Evolutionary conservation across 1,140 invertebrate genomes (phyloP).

Genomic region (Drosophila takahashii): DNA sequence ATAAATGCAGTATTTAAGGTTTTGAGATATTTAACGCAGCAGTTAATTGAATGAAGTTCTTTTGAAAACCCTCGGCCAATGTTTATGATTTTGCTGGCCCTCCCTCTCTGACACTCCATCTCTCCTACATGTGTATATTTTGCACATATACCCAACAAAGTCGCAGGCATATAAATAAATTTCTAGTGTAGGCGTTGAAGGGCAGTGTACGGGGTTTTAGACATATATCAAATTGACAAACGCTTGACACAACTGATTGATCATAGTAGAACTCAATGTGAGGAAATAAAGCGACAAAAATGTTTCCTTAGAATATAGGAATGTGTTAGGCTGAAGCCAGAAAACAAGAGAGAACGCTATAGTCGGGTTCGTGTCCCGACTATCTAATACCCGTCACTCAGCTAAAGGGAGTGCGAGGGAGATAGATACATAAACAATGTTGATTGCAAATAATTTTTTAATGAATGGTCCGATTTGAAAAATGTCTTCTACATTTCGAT

Average conservation of each 20-base stretch:
- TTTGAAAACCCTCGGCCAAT: not conserved
- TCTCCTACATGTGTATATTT: slow-evolving; percentile 2
- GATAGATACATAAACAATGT: too few species aligned
- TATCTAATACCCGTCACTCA: too few species aligned
- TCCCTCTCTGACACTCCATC: not conserved
- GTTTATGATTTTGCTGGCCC: not conserved
- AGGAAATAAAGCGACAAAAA: slow-evolving; percentile 15
- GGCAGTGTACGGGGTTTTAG: not conserved
- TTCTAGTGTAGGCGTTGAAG: slow-evolving; percentile 5
- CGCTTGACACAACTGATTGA: slow-evolving; percentile 43
- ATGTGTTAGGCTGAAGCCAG: not conserved
- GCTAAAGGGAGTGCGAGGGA: too few species aligned
- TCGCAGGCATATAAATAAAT: slow-evolving; percentile 11
- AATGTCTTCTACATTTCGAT: too few species aligned
- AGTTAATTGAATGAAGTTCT: slow-evolving; percentile 10
- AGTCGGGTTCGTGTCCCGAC: too few species aligned
- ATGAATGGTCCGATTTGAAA: too few species aligned
- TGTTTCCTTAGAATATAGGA: not conserved
- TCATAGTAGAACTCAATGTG: slow-evolving; percentile 13
- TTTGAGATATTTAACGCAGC: slow-evolving; percentile 20
- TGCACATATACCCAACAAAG: slow-evolving; percentile 23
- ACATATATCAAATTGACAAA: slow-evolving; percentile 37
- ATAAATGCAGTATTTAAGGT: slow-evolving; percentile 9
- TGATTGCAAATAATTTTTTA: too few species aligned
- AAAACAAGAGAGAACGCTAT: too few species aligned